These are phyloP conservation scores for Corythornis cristatus DNA, from an alignment of 2,113 vertebrate genomes.

Conservation along the genomic window DNA sequence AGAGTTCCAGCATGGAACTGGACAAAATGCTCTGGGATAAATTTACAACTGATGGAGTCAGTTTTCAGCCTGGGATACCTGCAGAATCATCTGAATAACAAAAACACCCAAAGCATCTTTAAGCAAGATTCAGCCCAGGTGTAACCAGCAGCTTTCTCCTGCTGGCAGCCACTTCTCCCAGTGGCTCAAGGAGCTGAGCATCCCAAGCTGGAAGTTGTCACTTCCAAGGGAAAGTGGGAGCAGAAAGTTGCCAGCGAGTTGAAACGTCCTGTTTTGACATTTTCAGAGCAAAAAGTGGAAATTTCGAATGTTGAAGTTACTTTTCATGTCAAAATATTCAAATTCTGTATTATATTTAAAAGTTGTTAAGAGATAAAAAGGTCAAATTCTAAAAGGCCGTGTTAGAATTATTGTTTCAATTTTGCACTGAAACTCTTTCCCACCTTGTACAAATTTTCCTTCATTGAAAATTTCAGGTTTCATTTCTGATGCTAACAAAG, in stretches of 20 bases:
- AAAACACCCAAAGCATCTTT: background rate
- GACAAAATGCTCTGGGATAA: background rate
- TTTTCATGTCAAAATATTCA: constrained; percentile 66
- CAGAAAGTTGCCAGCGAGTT: constrained; percentile 39
- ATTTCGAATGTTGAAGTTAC: constrained; percentile 64
- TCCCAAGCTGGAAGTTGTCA: background rate
- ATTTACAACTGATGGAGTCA: background rate
- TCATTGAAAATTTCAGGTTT: constrained; percentile 59
- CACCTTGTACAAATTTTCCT: constrained; percentile 54
- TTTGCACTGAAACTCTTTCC: constrained; percentile 42
- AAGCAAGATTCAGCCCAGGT: background rate
- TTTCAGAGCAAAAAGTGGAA: constrained; percentile 56
- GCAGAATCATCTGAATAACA: background rate
- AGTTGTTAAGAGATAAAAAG: constrained; percentile 67
- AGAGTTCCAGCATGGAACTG: background rate
- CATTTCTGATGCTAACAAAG: constrained; percentile 39
- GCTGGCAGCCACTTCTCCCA: background rate
- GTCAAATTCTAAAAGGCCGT: constrained; percentile 61
- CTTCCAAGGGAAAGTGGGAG: background rate
- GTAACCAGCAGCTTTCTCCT: background rate
- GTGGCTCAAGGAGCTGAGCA: background rate
- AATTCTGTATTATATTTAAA: constrained; percentile 58
- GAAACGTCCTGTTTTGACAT: constrained; percentile 35
- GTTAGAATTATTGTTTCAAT: constrained; percentile 67
- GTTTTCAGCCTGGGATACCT: background rate